phyloP scores from a whole-genome alignment of 2,888 invertebrate species.

The Phalangium opilio region DNA sequence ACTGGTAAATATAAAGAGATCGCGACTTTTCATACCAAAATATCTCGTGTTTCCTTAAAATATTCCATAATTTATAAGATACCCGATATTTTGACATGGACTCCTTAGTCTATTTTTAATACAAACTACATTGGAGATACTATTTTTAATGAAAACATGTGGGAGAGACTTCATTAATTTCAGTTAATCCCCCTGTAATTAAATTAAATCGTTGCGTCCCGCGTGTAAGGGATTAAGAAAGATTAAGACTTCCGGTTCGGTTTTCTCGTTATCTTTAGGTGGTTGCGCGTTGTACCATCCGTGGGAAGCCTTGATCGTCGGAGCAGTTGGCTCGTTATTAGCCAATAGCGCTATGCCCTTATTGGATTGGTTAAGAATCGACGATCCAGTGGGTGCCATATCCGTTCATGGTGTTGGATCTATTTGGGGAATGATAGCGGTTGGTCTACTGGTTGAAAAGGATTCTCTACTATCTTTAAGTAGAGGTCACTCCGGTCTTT shows the following conservation, averaged over 20 bases:
- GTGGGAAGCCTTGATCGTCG: conserved; percentile 73
- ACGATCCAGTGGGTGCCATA: conserved; percentile 85
- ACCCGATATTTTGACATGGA: too few relatives aligned
- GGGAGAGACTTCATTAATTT: too few relatives aligned
- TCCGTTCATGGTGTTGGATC: conserved; percentile 55
- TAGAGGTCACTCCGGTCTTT: conserved; percentile 34
- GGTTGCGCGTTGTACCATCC: conserved; percentile 48
- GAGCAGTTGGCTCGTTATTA: conserved; percentile 56
- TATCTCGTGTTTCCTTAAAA: too few relatives aligned
- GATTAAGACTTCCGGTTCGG: neutral
- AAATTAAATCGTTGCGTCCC: too few relatives aligned
- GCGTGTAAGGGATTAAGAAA: neutral
- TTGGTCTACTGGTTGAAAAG: conserved; percentile 15
- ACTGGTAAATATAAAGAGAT: conserved; percentile 54
- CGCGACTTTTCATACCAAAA: too few relatives aligned
- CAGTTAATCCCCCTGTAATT: too few relatives aligned
- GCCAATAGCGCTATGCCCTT: conserved; percentile 55
- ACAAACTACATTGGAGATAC: too few relatives aligned
- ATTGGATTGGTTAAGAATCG: conserved; percentile 59
- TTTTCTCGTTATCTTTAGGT: conserved; percentile 20
- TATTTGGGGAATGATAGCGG: conserved; percentile 20
- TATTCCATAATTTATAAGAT: too few relatives aligned
- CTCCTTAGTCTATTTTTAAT: too few relatives aligned
- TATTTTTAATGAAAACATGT: too few relatives aligned
- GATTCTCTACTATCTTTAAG: conserved; percentile 42